Evolutionary conservation across 2,888 invertebrate species (phyloP).

Genomic region (Sinelater perroti): DNA sequence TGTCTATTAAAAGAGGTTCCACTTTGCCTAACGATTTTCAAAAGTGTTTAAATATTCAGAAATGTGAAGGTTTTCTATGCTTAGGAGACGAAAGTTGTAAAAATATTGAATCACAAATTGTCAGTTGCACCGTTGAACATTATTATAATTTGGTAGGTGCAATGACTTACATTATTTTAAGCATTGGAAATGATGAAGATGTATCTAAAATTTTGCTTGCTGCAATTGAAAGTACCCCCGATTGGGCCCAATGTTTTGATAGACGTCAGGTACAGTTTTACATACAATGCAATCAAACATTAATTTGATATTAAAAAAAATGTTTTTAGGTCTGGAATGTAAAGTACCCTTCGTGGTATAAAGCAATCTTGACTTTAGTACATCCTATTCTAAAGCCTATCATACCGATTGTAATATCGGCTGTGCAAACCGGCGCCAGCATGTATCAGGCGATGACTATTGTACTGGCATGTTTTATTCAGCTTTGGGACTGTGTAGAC

Average conservation of each 20-base stretch:
- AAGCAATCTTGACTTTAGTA: slow-evolving; percentile 73
- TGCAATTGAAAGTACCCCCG: slow-evolving; percentile 64
- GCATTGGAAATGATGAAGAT: slow-evolving; percentile 71
- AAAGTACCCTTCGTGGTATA: slow-evolving; percentile 79
- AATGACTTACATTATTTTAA: slow-evolving; percentile 70
- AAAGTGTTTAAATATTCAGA: neutral
- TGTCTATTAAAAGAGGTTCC: slow-evolving; percentile 64
- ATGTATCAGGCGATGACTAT: slow-evolving; percentile 84
- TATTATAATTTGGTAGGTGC: slow-evolving; percentile 70
- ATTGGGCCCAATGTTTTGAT: slow-evolving; percentile 79
- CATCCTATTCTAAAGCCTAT: slow-evolving; percentile 71
- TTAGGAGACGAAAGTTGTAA: slow-evolving; percentile 68
- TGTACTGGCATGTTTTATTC: slow-evolving; percentile 73
- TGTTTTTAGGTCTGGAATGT: slow-evolving; percentile 79
- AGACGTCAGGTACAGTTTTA: slow-evolving; percentile 69
- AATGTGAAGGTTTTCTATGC: slow-evolving; percentile 76
- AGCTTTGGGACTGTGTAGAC: slow-evolving; percentile 75
- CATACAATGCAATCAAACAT: no score
- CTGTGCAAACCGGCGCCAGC: slow-evolving; percentile 77
- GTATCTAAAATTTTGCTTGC: slow-evolving; percentile 71
- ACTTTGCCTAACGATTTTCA: slow-evolving; percentile 41
- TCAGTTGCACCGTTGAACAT: slow-evolving; percentile 43
- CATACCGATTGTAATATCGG: slow-evolving; percentile 73
- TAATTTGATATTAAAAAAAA: neutral
- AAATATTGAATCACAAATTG: slow-evolving; percentile 47